phyloP scores from a whole-genome alignment of 2,888 invertebrate genomes.

The Salticus scenicus region DNA sequence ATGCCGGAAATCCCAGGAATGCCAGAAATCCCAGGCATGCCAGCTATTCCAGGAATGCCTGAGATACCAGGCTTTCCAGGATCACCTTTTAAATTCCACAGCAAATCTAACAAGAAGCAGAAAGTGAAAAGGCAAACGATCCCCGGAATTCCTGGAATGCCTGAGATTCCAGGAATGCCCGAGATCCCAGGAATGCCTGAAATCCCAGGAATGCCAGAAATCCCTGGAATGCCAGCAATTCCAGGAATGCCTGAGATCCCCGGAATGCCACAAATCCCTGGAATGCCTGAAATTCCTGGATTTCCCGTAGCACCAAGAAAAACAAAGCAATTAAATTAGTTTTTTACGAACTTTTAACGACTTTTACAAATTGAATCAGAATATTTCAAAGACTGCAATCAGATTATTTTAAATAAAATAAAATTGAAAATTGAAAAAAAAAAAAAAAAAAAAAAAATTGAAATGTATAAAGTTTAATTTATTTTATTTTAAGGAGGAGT shows the following conservation, averaged over 20 bases:
- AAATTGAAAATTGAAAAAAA: no score
- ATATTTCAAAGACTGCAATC: no score
- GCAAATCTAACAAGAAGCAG: background rate
- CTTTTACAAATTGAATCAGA: no score
- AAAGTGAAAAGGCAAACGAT: constrained; percentile 16
- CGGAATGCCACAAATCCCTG: constrained; percentile 26
- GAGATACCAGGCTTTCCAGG: constrained; percentile 30
- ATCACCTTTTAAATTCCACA: background rate
- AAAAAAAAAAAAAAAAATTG: no score
- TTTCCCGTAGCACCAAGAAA: constrained; percentile 10
- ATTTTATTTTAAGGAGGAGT: no score
- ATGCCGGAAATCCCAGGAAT: constrained; percentile 39
- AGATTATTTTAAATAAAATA: no score
- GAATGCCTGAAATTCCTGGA: constrained; percentile 30
- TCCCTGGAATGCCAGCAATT: constrained; percentile 32
- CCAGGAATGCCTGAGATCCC: constrained; percentile 34
- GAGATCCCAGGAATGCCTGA: constrained; percentile 42
- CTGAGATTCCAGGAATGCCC: constrained; percentile 16
- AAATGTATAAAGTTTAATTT: no score
- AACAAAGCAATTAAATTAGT: no score
- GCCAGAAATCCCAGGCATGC: constrained; percentile 47
- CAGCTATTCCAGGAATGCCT: constrained; percentile 40
- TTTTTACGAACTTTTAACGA: no score
- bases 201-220: constrained; percentile 35
- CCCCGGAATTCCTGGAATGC: constrained; percentile 34